These are phyloP conservation scores for Petrolisthes cinctipes DNA, from an alignment of 2,888 invertebrate species.

Conservation along the genomic window DNA sequence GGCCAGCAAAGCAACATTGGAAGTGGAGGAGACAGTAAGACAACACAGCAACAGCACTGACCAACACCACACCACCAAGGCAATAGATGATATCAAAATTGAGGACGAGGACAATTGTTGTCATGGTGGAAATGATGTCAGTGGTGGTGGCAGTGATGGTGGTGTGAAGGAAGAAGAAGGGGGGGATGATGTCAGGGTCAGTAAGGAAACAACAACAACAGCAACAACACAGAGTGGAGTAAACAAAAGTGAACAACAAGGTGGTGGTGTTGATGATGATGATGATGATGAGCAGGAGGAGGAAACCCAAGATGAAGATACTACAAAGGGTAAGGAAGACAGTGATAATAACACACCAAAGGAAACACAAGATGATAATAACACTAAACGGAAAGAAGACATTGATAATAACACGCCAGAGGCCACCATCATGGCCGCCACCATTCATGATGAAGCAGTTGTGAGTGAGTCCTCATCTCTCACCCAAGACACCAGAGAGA, in stretches of 20 bases:
- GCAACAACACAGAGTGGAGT: neutral
- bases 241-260: neutral
- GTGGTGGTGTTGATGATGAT: neutral
- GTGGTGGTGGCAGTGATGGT: neutral
- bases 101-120: neutral
- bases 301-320: constrained; percentile 1
- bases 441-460: too few species aligned
- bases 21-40: neutral
- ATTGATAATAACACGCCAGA: neutral
- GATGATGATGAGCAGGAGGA: neutral
- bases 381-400: neutral
- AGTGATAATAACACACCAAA: too few species aligned
- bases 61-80: neutral
- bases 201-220: neutral
- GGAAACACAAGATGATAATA: constrained; percentile 9
- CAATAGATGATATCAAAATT: neutral
- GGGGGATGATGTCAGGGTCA: neutral
- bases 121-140: neutral
- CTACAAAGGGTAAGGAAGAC: neutral
- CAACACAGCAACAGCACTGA: neutral
- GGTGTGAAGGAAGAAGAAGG: neutral
- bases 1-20: neutral
- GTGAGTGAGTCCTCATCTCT: neutral
- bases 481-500: constrained; percentile 1
- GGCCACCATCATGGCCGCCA: too few species aligned